Base-by-base conservation (phyloP, 2,888 invertebrate genomes). In the Lacanobia wlatinum region DNA sequence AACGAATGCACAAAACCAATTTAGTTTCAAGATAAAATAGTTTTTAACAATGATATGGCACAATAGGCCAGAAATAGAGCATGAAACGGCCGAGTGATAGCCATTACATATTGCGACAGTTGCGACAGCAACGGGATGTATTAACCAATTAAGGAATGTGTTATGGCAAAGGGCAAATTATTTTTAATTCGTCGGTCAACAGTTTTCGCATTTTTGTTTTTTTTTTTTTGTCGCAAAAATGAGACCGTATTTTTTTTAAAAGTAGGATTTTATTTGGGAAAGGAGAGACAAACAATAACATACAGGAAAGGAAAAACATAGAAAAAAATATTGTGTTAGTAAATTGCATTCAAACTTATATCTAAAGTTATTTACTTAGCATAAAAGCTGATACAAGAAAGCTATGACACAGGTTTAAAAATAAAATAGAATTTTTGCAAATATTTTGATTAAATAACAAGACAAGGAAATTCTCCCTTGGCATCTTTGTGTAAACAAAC, bases 91-190 rank as follows among this genome's bases (percentile, higher is more conserved):
- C 87, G 90, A 90, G 90, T 93, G 93, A 81, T 87, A 83, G 64
- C 74, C 79, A 76, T 84, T 83, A 69, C 67, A 73, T 74, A 85
- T 89, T 8, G 48, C 18, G 48, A 48, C 48, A 48, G 85, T 89
- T 88, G 86, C 86, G 89, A 80, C 83, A 85, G 80, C 68, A 74
- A 74, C 90, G 89, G 91, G 90, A 88, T 88, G 92, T 88, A 92
- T 94, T 93, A 92, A 90, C 88, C 93, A 93, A 95, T 95, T 94
- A 94, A 81, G 87, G 80, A 78, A 73, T 76, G 80, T 82, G 85
- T 87, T 68, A 80, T 70, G 80, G 84, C 85, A 89, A 92, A 91
- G 89, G 86, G 87, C 87, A 88, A 90, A 91, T 91, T 90, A 87
- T 73, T 84, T 87, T 89, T 91, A 91, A 91, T 90, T 90, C 84